Evolutionary conservation across 2,113 vertebrate genomes (phyloP), one percentile per base, ranked within the genome.

Genomic region (Illadopsis cleaveri): DNA sequence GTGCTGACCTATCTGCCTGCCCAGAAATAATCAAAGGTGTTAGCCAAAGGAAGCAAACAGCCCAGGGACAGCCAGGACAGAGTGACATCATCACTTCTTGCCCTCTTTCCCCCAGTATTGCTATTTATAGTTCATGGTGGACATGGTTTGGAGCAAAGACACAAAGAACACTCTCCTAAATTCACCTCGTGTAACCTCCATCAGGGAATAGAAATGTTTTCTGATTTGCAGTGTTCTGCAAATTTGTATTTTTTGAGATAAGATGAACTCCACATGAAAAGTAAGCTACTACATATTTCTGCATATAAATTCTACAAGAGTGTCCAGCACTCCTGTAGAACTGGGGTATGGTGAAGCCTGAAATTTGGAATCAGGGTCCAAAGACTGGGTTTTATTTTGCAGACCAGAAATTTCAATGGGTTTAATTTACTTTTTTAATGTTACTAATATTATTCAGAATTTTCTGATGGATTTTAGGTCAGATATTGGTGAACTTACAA

Each of bases 1-100:
- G 68, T 72, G 71, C 79, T 96, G 82, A 81, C 93, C 92, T 86
- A 1, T 69, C 64, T 92, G 0, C 62, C 68, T 91, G 78, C 24
- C 44, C 76, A 73, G 92, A 86, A 90, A 51, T 90, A 95, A 92
- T 83, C 58, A 54, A 45, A 95, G 79, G 73, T 89, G 77, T 73
- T 77, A 77, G 50, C 45, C 85, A 88, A 44, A 76, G 90, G 61
- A 81, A 90, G 82, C 71, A 73, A 85, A 77, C 45, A 92, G 82
- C 71, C 69, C 3, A 5, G 40, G 84, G 71, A 77, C 82, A 82
- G 50, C 6, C 38, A 77, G 69, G n/a, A 6, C 11, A 25, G 35
- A 62, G 53, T 11, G 51, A 54, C 70, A 25, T 13, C 38, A 33
- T 50, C 28, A 2, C 35, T 83, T 61, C 90, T 64, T 83, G 68